Conservation (phyloP, 2,113 vertebrate species). For the Lepidothrix coronata region DNA sequence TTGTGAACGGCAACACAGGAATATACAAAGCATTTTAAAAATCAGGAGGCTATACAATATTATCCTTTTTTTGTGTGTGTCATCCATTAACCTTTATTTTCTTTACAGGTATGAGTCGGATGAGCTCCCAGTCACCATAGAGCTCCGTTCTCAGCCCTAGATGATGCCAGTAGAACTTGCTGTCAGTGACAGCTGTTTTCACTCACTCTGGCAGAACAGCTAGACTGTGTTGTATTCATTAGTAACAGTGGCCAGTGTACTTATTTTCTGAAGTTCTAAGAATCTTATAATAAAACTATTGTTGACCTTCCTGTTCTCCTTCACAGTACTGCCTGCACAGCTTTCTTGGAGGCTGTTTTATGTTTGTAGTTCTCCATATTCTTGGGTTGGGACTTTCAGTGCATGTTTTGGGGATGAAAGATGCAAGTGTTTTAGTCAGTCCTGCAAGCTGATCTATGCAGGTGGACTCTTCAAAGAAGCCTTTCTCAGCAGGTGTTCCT, state of each 20-base stretch:
- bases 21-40: background rate
- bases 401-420: background rate
- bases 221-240: background rate
- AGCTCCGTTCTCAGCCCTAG: background rate
- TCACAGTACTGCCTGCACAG: background rate
- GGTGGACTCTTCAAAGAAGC: background rate
- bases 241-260: background rate
- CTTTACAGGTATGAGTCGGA: background rate
- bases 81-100: background rate
- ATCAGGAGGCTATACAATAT: background rate
- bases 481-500: background rate
- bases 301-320: background rate
- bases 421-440: background rate
- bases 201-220: background rate
- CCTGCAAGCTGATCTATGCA: background rate
- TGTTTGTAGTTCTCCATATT: background rate
- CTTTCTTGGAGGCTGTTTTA: background rate
- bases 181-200: background rate
- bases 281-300: background rate
- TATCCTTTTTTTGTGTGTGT: background rate
- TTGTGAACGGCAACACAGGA: background rate
- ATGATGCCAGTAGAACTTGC: background rate
- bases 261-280: background rate
- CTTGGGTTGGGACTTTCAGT: background rate
- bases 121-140: background rate